These are phyloP conservation scores for Macaca mulatta DNA, from an alignment of 2,113 vertebrate species.

Conservation along the genomic window DNA sequence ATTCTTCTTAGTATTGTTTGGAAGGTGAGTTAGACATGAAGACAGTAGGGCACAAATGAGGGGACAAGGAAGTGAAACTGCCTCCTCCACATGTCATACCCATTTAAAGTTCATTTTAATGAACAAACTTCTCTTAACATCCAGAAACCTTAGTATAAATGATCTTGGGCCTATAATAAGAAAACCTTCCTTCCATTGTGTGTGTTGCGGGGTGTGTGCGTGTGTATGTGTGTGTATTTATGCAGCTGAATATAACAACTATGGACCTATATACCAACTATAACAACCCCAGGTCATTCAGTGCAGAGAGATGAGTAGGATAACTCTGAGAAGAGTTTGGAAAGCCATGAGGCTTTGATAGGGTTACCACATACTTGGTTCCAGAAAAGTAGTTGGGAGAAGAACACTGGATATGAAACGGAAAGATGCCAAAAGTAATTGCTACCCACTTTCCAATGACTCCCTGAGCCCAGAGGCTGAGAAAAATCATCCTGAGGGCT, in stretches of 20 bases:
- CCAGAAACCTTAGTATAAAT: background rate
- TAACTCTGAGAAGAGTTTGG: background rate
- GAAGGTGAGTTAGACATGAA: background rate
- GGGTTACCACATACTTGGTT: conserved; percentile 11
- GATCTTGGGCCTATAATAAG: background rate
- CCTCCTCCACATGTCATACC: background rate
- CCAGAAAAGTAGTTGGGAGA: conserved; percentile 36
- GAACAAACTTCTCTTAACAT: background rate
- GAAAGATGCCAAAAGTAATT: conserved; percentile 59
- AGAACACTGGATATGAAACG: background rate
- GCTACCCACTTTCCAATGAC: conserved; percentile 62
- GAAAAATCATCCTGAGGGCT: conserved; percentile 51
- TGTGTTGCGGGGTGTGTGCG: background rate
- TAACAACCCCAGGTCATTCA: background rate
- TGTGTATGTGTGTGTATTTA: background rate
- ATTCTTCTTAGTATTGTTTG: background rate
- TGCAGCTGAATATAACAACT: background rate
- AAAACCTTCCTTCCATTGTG: background rate
- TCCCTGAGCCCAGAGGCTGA: conserved; percentile 35
- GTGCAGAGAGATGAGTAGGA: background rate
- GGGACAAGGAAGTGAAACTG: background rate
- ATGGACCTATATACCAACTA: background rate
- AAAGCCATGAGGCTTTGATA: background rate
- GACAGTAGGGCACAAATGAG: background rate
- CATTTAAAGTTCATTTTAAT: background rate